phyloP scores from a whole-genome alignment of 2,797 vertebrate genomes.

The Phyllotis vaccarum region DNA sequence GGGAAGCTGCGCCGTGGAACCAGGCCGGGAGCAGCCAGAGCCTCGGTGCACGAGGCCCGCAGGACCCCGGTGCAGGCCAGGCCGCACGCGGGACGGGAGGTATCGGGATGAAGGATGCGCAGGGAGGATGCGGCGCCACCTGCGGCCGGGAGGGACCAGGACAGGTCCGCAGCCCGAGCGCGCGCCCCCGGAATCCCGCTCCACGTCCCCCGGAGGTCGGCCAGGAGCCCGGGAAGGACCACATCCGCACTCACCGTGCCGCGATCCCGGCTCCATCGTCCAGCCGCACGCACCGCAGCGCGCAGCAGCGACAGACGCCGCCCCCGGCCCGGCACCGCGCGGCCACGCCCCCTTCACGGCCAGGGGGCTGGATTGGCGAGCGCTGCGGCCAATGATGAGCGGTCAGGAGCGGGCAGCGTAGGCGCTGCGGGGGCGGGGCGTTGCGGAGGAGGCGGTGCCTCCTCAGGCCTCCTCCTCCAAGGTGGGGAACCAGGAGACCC shows the following conservation, averaged over 20 bases:
- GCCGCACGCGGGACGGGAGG: neutral
- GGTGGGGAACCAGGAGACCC: too few relatives aligned
- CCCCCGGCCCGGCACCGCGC: conserved; percentile 63
- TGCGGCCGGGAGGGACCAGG: conserved; percentile 37
- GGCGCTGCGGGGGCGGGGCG: conserved; percentile 60
- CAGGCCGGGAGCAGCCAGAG: neutral
- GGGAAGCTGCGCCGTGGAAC: neutral
- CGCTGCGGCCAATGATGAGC: neutral
- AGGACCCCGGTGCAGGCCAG: neutral
- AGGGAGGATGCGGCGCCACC: conserved; percentile 12
- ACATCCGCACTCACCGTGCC: conserved; percentile 74
- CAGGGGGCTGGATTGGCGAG: conserved; percentile 80
- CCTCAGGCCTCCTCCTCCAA: conserved; percentile 23
- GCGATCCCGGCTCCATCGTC: conserved; percentile 62
- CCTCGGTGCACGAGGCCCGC: conserved; percentile 4
- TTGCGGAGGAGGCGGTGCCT: conserved; percentile 57
- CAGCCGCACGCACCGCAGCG: conserved; percentile 18
- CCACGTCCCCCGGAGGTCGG: neutral
- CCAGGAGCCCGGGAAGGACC: neutral
- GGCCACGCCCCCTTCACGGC: conserved; percentile 69
- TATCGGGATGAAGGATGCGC: neutral
- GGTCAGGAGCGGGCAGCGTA: neutral
- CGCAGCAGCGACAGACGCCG: conserved; percentile 74
- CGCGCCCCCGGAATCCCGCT: neutral
- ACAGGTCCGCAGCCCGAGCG: neutral